Evolutionary conservation across 53 echinoderm and acorn worm genomes (phyloP), one percentile per base, ranked within the genome.

Genomic region (Arbacia lixula): DNA sequence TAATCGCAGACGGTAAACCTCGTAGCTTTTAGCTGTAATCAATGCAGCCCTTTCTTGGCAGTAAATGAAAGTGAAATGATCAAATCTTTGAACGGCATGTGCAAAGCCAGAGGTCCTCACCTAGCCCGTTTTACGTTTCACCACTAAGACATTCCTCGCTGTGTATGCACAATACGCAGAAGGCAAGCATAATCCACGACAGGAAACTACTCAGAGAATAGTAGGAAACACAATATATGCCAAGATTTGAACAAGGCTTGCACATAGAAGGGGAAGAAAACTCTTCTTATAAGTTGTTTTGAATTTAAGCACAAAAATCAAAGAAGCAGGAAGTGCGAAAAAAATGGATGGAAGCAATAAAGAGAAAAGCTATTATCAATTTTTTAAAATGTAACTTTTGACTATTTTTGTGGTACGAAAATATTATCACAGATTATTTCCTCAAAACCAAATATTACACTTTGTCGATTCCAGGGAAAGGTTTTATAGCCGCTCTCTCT

Each of bases 11-110:
- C 77, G 38, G 58, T 58, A 63, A 61, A 63, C 82, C 82, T 63
- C 51, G 12, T 6, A 81, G 82, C 82, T 81, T 62, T 81, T 64
- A 64, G 82, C 19, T 32, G 63, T 51, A 81, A 81, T 81, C 82
- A 81, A 81, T 81, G 82, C 62, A 42, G 25, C 33, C 12, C 60
- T 41, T 28, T 69, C 46, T 24, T n/a, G 11, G 25, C 26, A 41
- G 69, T 69, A 69, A 69, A 69, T 69, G 69, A 69, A 69, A 69
- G 43, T 43, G 69, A 16, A 69, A 42, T 69, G 69, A 41, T 69
- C 41, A 69, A 43, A 69, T 69, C 69, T 26, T 40, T 26, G 27
- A 29, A 43, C 40, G 40, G 36, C 41, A 6, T 66, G 40, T 26
- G 46, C 4, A 5, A 30, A 28, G 69, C 69, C 33, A 53, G 53